These are phyloP conservation scores for Pygocentrus nattereri DNA, from an alignment of 2,797 vertebrate genomes.

Conservation along the genomic window DNA sequence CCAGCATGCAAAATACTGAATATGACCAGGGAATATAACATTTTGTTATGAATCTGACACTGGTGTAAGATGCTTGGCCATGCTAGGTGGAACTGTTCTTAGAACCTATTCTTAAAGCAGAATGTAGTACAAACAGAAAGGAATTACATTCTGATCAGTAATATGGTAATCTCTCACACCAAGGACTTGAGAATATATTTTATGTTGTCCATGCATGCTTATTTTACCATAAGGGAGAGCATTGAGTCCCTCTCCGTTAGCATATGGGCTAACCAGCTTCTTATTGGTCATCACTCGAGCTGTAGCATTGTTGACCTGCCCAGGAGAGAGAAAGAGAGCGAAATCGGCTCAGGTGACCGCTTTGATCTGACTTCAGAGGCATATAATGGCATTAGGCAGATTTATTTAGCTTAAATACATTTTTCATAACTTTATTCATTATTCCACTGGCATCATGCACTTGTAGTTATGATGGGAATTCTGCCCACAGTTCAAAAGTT, in stretches of 20 bases:
- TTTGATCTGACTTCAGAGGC: neutral
- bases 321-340: slow-evolving; percentile 33
- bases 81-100: no score
- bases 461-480: slow-evolving; percentile 8
- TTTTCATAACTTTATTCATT: neutral
- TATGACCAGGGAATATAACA: no score
- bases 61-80: no score
- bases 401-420: neutral
- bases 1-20: no score
- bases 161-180: no score
- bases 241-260: slow-evolving; percentile 90
- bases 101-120: no score
- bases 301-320: slow-evolving; percentile 97
- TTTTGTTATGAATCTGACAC: no score
- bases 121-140: no score
- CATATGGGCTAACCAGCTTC: slow-evolving; percentile 96
- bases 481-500: neutral
- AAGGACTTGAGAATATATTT: no score
- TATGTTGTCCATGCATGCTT: neutral
- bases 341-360: neutral
- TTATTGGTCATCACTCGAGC: slow-evolving; percentile 99
- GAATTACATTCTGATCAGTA: no score
- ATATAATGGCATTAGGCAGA: neutral
- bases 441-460: neutral
- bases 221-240: slow-evolving; percentile 80